phyloP scores from a whole-genome alignment of 2,797 vertebrate genomes.

The Gallinago stenura region DNA sequence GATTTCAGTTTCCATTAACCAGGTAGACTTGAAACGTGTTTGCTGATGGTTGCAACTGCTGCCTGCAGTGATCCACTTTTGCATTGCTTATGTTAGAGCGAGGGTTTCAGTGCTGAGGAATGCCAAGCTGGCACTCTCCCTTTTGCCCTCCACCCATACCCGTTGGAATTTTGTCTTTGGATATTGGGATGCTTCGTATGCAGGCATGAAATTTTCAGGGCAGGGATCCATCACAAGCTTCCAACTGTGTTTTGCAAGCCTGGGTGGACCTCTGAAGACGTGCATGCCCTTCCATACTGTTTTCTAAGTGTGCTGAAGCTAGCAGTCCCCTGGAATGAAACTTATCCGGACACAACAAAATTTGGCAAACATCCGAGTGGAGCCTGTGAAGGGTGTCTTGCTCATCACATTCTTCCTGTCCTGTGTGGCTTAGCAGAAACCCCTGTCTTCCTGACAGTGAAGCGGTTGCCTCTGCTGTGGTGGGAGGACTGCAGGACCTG shows the following conservation, averaged over 20 bases:
- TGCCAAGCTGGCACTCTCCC: background rate
- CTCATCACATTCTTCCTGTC: background rate
- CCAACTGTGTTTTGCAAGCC: constrained; percentile 23
- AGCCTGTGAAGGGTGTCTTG: background rate
- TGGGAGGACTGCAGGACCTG: background rate
- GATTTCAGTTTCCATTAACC: background rate
- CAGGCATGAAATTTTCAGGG: background rate
- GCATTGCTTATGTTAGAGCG: background rate
- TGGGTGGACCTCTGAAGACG: background rate
- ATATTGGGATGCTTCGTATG: background rate
- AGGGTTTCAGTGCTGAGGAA: background rate
- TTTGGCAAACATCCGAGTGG: background rate
- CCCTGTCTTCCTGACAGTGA: background rate
- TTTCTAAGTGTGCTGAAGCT: constrained; percentile 1
- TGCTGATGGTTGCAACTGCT: background rate
- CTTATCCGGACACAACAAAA: background rate
- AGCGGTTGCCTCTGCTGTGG: background rate
- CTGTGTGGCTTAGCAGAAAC: background rate
- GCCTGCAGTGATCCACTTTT: background rate
- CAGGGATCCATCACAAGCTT: background rate
- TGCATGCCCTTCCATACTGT: background rate
- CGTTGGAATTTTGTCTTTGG: background rate
- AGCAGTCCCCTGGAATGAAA: constrained; percentile 17
- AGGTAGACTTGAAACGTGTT: background rate
- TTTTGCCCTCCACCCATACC: background rate